Evolutionary conservation across 2,797 vertebrate genomes (phyloP).

Genomic region (Anas georgica): DNA sequence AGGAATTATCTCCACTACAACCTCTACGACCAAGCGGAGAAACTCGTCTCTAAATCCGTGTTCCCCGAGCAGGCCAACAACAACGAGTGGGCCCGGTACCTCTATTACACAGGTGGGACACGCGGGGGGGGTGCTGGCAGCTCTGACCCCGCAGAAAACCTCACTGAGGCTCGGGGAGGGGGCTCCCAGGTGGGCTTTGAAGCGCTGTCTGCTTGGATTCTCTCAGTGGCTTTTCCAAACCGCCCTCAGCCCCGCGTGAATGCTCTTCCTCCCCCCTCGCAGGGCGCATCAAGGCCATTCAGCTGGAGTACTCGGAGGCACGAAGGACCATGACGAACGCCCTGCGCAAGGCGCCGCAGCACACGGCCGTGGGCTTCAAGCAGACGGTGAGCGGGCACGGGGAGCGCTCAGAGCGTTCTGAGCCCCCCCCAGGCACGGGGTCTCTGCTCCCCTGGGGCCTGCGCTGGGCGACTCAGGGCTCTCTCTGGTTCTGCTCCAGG

Average conservation of each 20-base stretch:
- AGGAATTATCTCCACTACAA: slow-evolving; percentile 97
- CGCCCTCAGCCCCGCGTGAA: not conserved
- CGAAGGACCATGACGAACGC: slow-evolving; percentile 95
- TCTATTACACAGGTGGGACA: slow-evolving; percentile 92
- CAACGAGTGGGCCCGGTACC: slow-evolving; percentile 97
- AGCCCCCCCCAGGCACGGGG: no score
- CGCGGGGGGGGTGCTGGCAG: not conserved
- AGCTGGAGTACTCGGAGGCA: slow-evolving; percentile 94
- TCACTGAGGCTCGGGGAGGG: not conserved
- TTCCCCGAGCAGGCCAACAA: slow-evolving; percentile 97
- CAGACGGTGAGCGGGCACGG: slow-evolving; percentile 84
- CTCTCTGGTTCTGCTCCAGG: slow-evolving; percentile 71
- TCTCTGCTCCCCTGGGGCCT: not conserved
- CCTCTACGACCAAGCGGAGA: slow-evolving; percentile 96
- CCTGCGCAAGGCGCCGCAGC: slow-evolving; percentile 93
- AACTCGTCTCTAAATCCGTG: slow-evolving; percentile 94
- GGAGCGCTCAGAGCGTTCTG: rapidly evolving
- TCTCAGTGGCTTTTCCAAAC: not conserved
- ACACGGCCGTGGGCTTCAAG: slow-evolving; percentile 96
- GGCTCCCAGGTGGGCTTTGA: not conserved
- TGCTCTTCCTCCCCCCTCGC: not conserved
- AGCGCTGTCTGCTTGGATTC: not conserved
- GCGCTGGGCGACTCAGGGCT: rapidly evolving
- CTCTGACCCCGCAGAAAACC: not conserved
- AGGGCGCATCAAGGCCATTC: slow-evolving; percentile 97